Evolutionary conservation across 37 sponge, comb jelly and placozoan genomes (phyloP).

Genomic region (Cliona cf. orientalis): DNA sequence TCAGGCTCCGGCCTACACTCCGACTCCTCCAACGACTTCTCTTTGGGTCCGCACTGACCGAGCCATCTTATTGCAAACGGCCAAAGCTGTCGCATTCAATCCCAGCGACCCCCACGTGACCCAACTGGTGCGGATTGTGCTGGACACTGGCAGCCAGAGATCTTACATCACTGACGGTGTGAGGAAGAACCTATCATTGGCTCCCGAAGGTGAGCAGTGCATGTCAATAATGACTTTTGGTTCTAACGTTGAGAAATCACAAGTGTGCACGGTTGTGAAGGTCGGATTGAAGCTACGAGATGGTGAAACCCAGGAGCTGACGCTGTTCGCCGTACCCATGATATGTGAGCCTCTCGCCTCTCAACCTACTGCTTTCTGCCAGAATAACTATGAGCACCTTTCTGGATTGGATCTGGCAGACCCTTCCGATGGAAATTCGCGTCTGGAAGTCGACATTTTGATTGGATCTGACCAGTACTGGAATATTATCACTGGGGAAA

Average conservation of each 20-base stretch:
- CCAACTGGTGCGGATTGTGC: background rate
- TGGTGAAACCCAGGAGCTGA: background rate
- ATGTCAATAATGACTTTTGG: conserved; percentile 21
- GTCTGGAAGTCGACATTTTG: background rate
- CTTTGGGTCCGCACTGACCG: background rate
- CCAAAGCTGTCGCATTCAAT: background rate
- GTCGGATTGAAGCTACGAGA: background rate
- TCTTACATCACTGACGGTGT: conserved; percentile 27
- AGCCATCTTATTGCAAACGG: background rate
- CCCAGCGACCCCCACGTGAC: background rate
- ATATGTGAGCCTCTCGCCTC: conserved; percentile 23
- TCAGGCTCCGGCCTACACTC: conserved; percentile 25
- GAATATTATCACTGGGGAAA: conserved; percentile 12
- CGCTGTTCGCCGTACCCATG: conserved; percentile 16
- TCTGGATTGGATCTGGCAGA: conserved; percentile 20
- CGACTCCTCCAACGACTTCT: conserved; percentile 7
- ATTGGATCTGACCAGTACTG: conserved; percentile 30
- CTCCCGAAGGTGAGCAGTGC: background rate
- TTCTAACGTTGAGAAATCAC: background rate
- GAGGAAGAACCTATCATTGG: conserved; percentile 3
- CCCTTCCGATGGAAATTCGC: background rate
- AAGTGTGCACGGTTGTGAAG: conserved; percentile 4
- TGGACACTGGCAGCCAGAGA: conserved; percentile 19
- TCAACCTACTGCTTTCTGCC: background rate
- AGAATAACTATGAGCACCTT: background rate